Percentiles rank a stretch among this genome's conserved stretches.
phyloP scores from a whole-genome alignment of 2,888 invertebrate species.

The Cyclophora albipunctata region DNA sequence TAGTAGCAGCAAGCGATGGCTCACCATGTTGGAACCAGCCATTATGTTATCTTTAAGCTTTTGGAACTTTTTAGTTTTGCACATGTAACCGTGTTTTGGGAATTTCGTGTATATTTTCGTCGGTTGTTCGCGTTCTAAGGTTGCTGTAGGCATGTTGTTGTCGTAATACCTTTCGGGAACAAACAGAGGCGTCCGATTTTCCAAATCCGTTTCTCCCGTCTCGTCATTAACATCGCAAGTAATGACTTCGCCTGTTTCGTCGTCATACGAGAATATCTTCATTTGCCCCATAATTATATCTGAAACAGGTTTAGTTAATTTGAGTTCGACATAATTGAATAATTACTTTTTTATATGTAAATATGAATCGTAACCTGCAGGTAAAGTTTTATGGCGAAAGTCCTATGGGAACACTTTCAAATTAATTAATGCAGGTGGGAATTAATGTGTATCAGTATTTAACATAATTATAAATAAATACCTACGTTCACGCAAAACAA shows the following conservation, averaged over 20 bases:
- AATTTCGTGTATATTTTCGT: slow-evolving; percentile 25
- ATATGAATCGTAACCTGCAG: no score
- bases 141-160: slow-evolving; percentile 1
- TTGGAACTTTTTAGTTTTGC: slow-evolving; percentile 49
- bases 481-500: no score
- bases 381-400: no score
- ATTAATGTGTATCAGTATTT: no score
- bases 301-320: neutral
- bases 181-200: slow-evolving; percentile 8
- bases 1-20: slow-evolving; percentile 72
- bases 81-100: slow-evolving; percentile 40
- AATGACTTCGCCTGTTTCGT: slow-evolving; percentile 71
- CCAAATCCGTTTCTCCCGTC: slow-evolving; percentile 62
- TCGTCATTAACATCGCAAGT: slow-evolving; percentile 60
- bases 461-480: no score
- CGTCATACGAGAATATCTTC: slow-evolving; percentile 49
- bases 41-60: slow-evolving; percentile 50
- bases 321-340: no score
- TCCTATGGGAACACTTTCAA: no score
- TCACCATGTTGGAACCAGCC: slow-evolving; percentile 53
- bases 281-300: slow-evolving; percentile 23
- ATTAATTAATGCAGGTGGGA: no score
- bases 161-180: slow-evolving; percentile 2
- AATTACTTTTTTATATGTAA: no score
- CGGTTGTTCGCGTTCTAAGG: neutral